phyloP scores from a whole-genome alignment of 1,140 invertebrate genomes.

The Tribolium castaneum region DNA sequence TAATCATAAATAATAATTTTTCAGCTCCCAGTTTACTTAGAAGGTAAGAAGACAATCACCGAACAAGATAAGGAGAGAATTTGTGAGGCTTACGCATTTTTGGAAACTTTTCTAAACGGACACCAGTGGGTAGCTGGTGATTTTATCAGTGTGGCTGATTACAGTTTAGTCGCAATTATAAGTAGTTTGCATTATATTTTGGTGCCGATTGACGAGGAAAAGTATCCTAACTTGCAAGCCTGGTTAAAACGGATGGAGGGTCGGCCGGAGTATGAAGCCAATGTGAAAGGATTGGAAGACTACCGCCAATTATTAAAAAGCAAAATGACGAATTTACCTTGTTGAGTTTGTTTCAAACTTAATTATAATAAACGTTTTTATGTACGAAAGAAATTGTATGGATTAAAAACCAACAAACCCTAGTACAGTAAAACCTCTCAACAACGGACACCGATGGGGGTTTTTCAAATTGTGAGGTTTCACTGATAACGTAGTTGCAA shows the following conservation, averaged over 20 bases:
- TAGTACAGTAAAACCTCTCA: no score
- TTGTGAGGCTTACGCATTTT: constrained; percentile 18
- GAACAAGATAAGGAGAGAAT: background rate
- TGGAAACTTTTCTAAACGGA: constrained; percentile 59
- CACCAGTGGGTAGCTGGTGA: constrained; percentile 59
- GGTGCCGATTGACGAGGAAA: background rate
- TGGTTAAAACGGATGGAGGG: constrained; percentile 60
- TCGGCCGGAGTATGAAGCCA: constrained; percentile 49
- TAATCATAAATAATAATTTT: background rate
- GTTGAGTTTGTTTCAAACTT: no score
- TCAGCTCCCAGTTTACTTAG: background rate
- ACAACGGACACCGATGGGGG: no score
- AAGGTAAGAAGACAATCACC: background rate
- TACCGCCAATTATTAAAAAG: background rate
- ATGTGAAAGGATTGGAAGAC: background rate
- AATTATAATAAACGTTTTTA: no score
- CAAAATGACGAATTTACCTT: no score
- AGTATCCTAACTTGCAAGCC: constrained; percentile 52
- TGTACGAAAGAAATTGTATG: no score
- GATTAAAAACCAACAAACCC: no score
- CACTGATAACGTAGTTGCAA: no score
- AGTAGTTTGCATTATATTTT: constrained; percentile 58
- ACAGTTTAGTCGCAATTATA: constrained; percentile 54
- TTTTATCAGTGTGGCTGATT: constrained; percentile 66
- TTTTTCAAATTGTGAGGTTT: no score